These are phyloP conservation scores for Cladorhizidae sp. DNA, from an alignment of 37 sponge, comb jelly and placozoan genomes.

Conservation along the genomic window DNA sequence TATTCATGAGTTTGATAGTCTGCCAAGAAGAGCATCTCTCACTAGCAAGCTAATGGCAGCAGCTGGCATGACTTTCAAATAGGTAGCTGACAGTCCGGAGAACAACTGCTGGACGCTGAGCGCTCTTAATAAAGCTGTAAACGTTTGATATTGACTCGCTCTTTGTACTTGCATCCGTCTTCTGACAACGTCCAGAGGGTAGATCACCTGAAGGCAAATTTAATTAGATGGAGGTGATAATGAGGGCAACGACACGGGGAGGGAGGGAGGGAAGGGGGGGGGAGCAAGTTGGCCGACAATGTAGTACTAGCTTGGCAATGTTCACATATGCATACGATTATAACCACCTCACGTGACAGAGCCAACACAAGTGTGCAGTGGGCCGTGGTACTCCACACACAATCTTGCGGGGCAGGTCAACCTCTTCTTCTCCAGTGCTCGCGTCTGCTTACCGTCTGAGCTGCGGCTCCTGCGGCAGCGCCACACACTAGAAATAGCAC, in stretches of 20 bases:
- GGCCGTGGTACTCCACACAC: too few relatives aligned
- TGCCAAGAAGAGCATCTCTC: conserved; percentile 66
- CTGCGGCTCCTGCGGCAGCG: conserved; percentile 60
- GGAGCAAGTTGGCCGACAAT: too few relatives aligned
- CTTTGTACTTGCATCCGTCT: conserved; percentile 67
- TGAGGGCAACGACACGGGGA: too few relatives aligned
- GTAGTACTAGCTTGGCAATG: too few relatives aligned
- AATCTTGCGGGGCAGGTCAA: too few relatives aligned
- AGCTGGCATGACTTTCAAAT: conserved; percentile 62
- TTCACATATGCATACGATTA: too few relatives aligned
- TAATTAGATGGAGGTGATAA: too few relatives aligned
- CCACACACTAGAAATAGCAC: conserved; percentile 68
- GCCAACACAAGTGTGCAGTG: too few relatives aligned
- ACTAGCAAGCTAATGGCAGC: conserved; percentile 61
- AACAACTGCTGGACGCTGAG: conserved; percentile 31
- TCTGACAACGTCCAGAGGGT: conserved; percentile 75
- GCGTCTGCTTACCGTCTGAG: conserved; percentile 65
- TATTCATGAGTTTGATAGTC: conserved; percentile 24
- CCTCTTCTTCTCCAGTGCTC: too few relatives aligned
- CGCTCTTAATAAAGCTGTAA: not conserved
- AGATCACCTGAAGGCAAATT: conserved; percentile 58
- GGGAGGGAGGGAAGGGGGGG: too few relatives aligned
- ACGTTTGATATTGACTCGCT: not conserved
- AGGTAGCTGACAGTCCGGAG: conserved; percentile 63
- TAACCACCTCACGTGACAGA: too few relatives aligned